Percentiles rank a stretch among this genome's conserved stretches.
phyloP scores from a whole-genome alignment of 1,140 invertebrate genomes.

The Argopecten irradians region DNA sequence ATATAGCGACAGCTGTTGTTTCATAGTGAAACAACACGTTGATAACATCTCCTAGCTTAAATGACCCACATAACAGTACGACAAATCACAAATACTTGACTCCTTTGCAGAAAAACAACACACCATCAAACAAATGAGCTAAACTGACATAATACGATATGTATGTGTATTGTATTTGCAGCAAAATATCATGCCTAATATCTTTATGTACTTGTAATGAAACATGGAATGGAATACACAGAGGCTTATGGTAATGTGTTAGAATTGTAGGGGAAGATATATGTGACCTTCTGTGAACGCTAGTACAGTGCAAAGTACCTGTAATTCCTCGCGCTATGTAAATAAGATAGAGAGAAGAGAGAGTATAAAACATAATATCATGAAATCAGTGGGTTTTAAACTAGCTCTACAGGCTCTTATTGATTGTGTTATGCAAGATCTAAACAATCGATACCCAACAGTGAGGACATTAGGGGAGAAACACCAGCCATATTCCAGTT shows the following conservation, averaged over 20 bases:
- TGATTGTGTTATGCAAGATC: constrained; percentile 21
- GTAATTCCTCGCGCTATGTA: constrained; percentile 2
- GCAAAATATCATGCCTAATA: neutral
- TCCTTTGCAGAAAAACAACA: neutral
- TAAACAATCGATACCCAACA: constrained; percentile 16
- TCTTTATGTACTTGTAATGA: neutral
- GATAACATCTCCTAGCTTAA: neutral
- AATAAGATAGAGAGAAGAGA: neutral
- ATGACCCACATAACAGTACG: constrained; percentile 9
- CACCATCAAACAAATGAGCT: neutral
- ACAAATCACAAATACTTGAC: neutral
- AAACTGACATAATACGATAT: neutral
- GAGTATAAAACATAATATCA: constrained; percentile 14
- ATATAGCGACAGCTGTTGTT: neutral
- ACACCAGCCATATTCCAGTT: neutral
- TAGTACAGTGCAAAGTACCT: constrained; percentile 20
- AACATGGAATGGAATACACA: neutral
- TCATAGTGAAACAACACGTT: neutral
- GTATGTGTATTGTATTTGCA: neutral
- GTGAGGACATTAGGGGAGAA: neutral
- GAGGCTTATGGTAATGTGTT: neutral
- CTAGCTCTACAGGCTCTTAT: neutral
- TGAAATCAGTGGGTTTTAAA: constrained; percentile 22
- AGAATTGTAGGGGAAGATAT: neutral
- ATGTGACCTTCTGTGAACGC: neutral